Evolutionary conservation across 2,888 invertebrate genomes (phyloP), one percentile per base, ranked within the genome.

Genomic region (Vanessa cardui): DNA sequence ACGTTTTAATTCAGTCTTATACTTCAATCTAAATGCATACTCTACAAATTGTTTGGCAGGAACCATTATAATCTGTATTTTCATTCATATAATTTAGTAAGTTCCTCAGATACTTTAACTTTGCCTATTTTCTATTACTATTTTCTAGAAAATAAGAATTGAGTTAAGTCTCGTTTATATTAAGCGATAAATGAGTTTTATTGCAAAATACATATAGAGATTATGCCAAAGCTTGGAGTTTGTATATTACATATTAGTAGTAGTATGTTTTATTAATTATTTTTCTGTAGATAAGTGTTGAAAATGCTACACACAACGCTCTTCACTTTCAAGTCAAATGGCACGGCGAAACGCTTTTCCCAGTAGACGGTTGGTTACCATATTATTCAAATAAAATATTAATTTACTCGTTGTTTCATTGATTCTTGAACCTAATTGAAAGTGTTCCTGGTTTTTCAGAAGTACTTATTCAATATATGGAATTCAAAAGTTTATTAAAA

Each of bases 311-410:
- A 8, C 73, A 75, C 1, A 70, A 73, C 46, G 44, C 70, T 16
- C 65, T 88, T 15, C 58, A 74, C 31, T 77, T 87, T 15, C 81
- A 79, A 46, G 67, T 86, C 5, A 73, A 75, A 4, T 89, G 87
- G 87, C 64, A 75, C 8, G 77, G 78, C 0, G 80, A 78, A 47
- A 68, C 82, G 52, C 62, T 73, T 8, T 88, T 85, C 67, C 86
- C 85, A 20, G 76, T 89, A 1, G 76, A 78, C 65, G 79, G 89
- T 88, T 77, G 80, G 81, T 74, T 26, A 54, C 45, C n/a, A 46
- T 45, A 49, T n/a, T 0, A 52, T 26, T 21, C 12, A 15, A 52
- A 52, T 16, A 26, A 52, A 6, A 52, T 16, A 2, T 26, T 49
- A 46, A 67, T 59, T 16, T 67, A 20, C 31, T 6, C n/a, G 26